Conservation (phyloP, 2,113 vertebrate species). For the Petromus typicus region DNA sequence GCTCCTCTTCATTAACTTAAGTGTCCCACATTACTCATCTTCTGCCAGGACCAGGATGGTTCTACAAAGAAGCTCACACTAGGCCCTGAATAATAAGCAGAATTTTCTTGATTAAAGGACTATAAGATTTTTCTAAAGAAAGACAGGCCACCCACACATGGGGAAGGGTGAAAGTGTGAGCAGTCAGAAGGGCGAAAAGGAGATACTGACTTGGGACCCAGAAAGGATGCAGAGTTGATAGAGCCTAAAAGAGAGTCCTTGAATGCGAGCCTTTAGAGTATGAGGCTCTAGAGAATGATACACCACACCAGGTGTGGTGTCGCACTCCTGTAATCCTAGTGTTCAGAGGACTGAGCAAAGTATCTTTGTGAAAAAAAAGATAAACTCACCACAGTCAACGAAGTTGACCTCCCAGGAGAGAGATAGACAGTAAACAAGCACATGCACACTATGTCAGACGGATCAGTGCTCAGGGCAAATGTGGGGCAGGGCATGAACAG, state of each 20-base stretch:
- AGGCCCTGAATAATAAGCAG: background rate
- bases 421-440: background rate
- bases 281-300: background rate
- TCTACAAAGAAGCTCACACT: background rate
- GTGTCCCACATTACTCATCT: background rate
- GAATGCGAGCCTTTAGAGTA: background rate
- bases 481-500: background rate
- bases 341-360: background rate
- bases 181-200: accelerated
- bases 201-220: background rate
- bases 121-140: background rate
- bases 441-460: background rate
- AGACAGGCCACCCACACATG: background rate
- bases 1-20: background rate
- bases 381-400: background rate
- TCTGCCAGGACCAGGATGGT: background rate
- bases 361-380: background rate
- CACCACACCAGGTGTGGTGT: too few relatives aligned
- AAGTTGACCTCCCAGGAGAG: background rate
- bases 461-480: too few relatives aligned
- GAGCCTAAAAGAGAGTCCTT: background rate
- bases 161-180: too few relatives aligned
- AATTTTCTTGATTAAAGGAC: background rate
- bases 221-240: background rate
- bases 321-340: too few relatives aligned